Percentiles rank a stretch among this genome's conserved stretches.
These are phyloP conservation scores for Arrhamphus sclerolepis DNA, from an alignment of 2,797 vertebrate species.

Conservation along the genomic window DNA sequence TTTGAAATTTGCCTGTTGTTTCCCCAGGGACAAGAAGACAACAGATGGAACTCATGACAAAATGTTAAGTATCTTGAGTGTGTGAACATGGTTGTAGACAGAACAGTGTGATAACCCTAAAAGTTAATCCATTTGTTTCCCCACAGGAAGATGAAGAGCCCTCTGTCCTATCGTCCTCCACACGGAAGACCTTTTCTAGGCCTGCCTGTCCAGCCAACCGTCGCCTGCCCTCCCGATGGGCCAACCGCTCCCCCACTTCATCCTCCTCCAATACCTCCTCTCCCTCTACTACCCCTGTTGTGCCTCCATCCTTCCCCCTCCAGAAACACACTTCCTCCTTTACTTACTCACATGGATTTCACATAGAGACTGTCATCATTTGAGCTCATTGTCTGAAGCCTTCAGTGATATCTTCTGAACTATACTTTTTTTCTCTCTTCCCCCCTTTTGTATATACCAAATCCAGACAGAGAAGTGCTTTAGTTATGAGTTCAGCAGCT, in stretches of 20 bases:
- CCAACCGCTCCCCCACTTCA: slow-evolving; percentile 77
- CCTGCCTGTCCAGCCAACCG: slow-evolving; percentile 91
- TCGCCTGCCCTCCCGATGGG: slow-evolving; percentile 94
- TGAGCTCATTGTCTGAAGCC: slow-evolving; percentile 68
- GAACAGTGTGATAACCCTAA: slow-evolving; percentile 66
- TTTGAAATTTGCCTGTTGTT: slow-evolving; percentile 74
- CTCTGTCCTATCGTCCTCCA: slow-evolving; percentile 56
- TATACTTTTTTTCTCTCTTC: slow-evolving; percentile 26
- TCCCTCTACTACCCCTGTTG: slow-evolving; percentile 57
- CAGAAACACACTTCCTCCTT: slow-evolving; percentile 73
- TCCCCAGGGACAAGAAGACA: slow-evolving; percentile 71
- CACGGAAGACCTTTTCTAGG: slow-evolving; percentile 89
- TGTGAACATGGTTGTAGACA: slow-evolving; percentile 38
- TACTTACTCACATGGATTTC: slow-evolving; percentile 76
- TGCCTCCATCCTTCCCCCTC: slow-evolving; percentile 53
- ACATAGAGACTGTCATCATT: slow-evolving; percentile 82
- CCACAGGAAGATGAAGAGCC: slow-evolving; percentile 70
- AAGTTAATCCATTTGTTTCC: slow-evolving; percentile 74
- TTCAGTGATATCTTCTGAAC: slow-evolving; percentile 45
- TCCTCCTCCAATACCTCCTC: slow-evolving; percentile 70
- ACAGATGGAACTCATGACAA: slow-evolving; percentile 71
- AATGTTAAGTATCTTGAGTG: slow-evolving; percentile 77
- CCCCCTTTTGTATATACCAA: slow-evolving; percentile 67
- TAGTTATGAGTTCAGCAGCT: slow-evolving; percentile 50
- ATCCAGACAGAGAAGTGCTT: slow-evolving; percentile 68